Evolutionary conservation across 2,113 vertebrate species (phyloP).

Genomic region (Colistium nudipinnis): DNA sequence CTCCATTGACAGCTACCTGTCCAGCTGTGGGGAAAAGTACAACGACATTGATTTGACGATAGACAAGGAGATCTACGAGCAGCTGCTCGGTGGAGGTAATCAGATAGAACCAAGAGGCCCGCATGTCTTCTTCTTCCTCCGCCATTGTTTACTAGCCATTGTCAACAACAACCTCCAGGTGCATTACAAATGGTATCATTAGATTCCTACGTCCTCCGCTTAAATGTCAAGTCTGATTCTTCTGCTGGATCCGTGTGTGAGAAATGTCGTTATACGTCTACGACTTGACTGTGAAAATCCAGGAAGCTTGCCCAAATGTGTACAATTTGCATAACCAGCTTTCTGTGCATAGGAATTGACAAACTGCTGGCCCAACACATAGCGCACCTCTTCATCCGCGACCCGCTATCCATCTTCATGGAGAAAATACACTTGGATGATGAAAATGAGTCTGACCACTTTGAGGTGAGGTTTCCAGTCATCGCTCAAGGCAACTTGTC

Average conservation of each 20-base stretch:
- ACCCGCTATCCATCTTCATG: slow-evolving; percentile 92
- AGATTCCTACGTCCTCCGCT: too few species aligned
- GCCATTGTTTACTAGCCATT: too few species aligned
- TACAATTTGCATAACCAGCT: neutral
- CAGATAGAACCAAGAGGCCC: neutral
- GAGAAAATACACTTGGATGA: slow-evolving; percentile 97
- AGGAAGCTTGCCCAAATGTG: too few species aligned
- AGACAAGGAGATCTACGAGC: slow-evolving; percentile 92
- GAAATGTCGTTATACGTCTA: too few species aligned
- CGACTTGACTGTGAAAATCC: neutral
- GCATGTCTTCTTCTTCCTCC: too few species aligned
- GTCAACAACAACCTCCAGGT: neutral
- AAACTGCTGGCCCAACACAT: slow-evolving; percentile 97
- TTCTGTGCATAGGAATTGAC: slow-evolving; percentile 88
- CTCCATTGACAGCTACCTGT: slow-evolving; percentile 98
- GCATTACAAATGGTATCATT: too few species aligned
- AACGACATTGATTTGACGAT: slow-evolving; percentile 97
- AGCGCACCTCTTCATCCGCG: slow-evolving; percentile 98
- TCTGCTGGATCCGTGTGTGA: too few species aligned
- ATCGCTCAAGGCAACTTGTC: neutral
- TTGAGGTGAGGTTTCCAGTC: slow-evolving; percentile 84
- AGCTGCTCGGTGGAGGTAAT: slow-evolving; percentile 90
- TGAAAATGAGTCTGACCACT: slow-evolving; percentile 97
- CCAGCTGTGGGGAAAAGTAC: slow-evolving; percentile 95
- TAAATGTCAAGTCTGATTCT: too few species aligned